phyloP scores from a whole-genome alignment of 2,888 invertebrate genomes.

The Phragmatobia fuliginosa region DNA sequence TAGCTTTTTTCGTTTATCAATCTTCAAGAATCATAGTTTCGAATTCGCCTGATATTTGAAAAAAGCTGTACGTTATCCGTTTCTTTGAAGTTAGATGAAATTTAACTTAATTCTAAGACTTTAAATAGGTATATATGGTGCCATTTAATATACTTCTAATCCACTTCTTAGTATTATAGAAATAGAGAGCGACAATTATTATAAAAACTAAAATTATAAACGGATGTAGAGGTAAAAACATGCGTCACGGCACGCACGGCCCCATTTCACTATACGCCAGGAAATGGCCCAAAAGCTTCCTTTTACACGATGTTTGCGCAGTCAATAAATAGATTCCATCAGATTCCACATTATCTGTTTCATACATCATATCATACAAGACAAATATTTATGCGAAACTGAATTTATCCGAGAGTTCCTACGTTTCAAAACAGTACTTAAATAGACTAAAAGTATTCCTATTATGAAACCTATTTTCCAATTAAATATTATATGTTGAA shows the following conservation, averaged over 20 bases:
- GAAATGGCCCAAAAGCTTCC: slow-evolving; percentile 82
- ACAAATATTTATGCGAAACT: slow-evolving; percentile 46
- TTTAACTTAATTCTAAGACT: neutral
- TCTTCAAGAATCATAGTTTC: too few species aligned
- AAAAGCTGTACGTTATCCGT: neutral
- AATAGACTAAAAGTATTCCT: slow-evolving; percentile 3
- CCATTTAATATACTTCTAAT: neutral
- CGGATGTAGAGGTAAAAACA: slow-evolving; percentile 78
- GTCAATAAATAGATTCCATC: slow-evolving; percentile 82
- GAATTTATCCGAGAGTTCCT: slow-evolving; percentile 11
- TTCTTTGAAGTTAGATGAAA: neutral
- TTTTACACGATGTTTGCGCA: slow-evolving; percentile 77
- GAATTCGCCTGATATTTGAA: too few species aligned
- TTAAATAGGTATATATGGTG: neutral
- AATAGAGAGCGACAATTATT: slow-evolving; percentile 45
- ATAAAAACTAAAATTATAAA: slow-evolving; percentile 70
- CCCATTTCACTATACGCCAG: slow-evolving; percentile 81
- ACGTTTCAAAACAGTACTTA: neutral
- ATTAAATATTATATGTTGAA: slow-evolving; percentile 9
- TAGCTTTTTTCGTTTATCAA: too few species aligned
- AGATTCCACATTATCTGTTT: slow-evolving; percentile 63
- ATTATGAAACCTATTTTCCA: slow-evolving; percentile 10
- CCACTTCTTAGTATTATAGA: neutral
- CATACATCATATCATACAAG: slow-evolving; percentile 65
- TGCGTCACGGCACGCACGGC: slow-evolving; percentile 74